Percentiles rank a stretch among this genome's conserved stretches.
phyloP scores from a whole-genome alignment of 2,797 vertebrate species.

The Corythornis leucogaster region DNA sequence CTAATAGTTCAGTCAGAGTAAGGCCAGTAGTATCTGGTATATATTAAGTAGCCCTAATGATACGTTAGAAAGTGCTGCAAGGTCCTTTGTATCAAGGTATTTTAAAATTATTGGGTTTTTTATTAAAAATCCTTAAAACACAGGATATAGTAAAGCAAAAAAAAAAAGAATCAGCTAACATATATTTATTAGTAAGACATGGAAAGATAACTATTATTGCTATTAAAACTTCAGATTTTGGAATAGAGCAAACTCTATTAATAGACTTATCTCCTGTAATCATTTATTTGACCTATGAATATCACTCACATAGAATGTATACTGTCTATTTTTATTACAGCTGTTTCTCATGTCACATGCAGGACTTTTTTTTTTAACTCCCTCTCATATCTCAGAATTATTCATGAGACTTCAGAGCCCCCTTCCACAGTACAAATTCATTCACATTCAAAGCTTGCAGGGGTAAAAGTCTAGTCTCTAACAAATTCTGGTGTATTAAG shows the following conservation, averaged over 20 bases:
- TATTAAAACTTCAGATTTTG: neutral
- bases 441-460: neutral
- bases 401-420: neutral
- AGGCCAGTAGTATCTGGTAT: neutral
- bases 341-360: neutral
- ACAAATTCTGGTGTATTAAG: neutral
- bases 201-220: neutral
- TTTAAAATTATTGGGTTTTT: neutral
- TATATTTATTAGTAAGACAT: neutral
- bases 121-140: neutral
- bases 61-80: neutral
- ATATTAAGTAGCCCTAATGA: neutral
- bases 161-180: neutral
- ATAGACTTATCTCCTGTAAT: neutral
- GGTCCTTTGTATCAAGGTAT: neutral
- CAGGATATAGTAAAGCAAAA: neutral
- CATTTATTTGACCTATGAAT: neutral
- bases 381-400: neutral
- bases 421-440: neutral
- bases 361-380: neutral
- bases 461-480: neutral
- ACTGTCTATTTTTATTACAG: neutral
- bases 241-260: neutral
- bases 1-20: neutral
- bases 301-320: neutral